phyloP scores from a whole-genome alignment of 2,113 vertebrate genomes.

The Dromas ardeola region DNA sequence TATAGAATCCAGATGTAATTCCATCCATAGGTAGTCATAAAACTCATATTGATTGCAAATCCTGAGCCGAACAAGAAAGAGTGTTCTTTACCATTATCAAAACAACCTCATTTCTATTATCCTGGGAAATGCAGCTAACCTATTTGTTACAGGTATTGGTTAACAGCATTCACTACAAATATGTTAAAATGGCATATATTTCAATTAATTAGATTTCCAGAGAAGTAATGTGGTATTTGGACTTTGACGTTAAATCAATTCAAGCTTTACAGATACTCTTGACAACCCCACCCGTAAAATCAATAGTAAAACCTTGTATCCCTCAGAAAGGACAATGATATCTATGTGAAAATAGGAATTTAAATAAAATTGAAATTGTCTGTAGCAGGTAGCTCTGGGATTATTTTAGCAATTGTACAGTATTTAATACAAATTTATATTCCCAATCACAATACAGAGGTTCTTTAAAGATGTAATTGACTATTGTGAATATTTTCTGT shows the following conservation, averaged over 20 bases:
- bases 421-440: conserved; percentile 11
- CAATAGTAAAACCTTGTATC: conserved; percentile 68
- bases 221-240: conserved; percentile 69
- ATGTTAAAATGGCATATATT: conserved; percentile 61
- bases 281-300: conserved; percentile 45
- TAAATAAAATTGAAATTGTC: conserved; percentile 46
- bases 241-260: conserved; percentile 76
- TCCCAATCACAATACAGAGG: neutral
- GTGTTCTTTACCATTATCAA: neutral
- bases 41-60: neutral
- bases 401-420: conserved; percentile 24
- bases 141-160: neutral
- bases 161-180: conserved; percentile 45
- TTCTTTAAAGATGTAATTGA: conserved; percentile 26
- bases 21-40: neutral
- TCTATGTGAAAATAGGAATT: conserved; percentile 47
- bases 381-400: conserved; percentile 8
- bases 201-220: conserved; percentile 75
- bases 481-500: conserved; percentile 46
- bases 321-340: conserved; percentile 58
- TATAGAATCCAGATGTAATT: neutral
- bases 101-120: neutral
- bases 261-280: conserved; percentile 60
- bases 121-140: neutral
- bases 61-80: neutral